These are phyloP conservation scores for Perizoma affinitatum DNA, from an alignment of 2,888 invertebrate species.

Conservation along the genomic window DNA sequence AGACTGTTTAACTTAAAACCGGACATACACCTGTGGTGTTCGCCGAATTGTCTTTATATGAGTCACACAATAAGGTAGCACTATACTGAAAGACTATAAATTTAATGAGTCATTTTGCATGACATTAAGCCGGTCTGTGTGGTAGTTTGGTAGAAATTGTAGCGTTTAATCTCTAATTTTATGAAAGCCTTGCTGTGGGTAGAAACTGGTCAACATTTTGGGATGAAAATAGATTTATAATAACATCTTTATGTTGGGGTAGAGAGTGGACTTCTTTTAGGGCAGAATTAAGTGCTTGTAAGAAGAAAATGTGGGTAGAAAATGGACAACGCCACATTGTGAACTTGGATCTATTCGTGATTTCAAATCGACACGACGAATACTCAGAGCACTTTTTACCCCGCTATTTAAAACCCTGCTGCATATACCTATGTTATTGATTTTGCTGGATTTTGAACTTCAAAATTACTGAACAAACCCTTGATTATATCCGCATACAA, in stretches of 20 bases:
- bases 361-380: too few relatives aligned
- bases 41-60: conserved; percentile 48
- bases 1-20: conserved; percentile 53
- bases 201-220: too few relatives aligned
- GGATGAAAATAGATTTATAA: too few relatives aligned
- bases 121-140: conserved; percentile 30
- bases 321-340: background rate
- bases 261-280: too few relatives aligned
- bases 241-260: too few relatives aligned
- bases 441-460: too few relatives aligned
- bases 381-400: too few relatives aligned
- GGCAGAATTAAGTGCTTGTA: too few relatives aligned
- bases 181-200: background rate
- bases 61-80: conserved; percentile 37
- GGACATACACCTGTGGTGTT: conserved; percentile 52
- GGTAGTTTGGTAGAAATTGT: conserved; percentile 10
- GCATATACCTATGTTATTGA: too few relatives aligned
- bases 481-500: background rate
- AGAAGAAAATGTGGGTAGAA: too few relatives aligned
- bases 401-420: too few relatives aligned
- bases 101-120: conserved; percentile 30
- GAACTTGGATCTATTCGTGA: background rate
- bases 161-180: background rate
- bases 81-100: conserved; percentile 7
- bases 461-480: too few relatives aligned